These are phyloP conservation scores for Chironomus tentans DNA, from an alignment of 2,888 invertebrate species.

Conservation along the genomic window DNA sequence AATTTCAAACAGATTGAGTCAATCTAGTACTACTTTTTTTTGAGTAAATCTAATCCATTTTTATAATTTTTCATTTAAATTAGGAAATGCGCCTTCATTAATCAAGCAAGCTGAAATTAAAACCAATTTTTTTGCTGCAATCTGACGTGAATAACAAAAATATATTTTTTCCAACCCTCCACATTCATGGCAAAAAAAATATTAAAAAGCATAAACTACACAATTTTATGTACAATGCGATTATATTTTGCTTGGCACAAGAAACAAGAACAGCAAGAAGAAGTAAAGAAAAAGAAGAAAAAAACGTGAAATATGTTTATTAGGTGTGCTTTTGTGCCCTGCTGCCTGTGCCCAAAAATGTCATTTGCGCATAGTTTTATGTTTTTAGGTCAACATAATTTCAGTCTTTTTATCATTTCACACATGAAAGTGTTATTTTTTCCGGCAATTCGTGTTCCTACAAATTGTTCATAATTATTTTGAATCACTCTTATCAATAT, in stretches of 20 bases:
- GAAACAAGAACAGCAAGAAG: not conserved
- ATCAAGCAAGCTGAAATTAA: not conserved
- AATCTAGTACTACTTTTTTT: too few species aligned
- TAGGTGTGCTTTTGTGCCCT: not conserved
- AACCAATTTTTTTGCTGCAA: not conserved
- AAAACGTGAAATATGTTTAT: not conserved
- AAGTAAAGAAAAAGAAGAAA: not conserved
- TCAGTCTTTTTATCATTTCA: not conserved
- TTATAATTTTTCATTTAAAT: too few species aligned
- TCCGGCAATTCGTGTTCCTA: too few species aligned
- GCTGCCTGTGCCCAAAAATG: not conserved
- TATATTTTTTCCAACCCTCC: not conserved
- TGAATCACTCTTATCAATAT: too few species aligned
- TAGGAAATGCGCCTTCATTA: too few species aligned
- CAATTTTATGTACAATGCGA: too few species aligned
- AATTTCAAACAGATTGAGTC: too few species aligned
- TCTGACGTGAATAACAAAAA: not conserved
- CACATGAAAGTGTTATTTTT: not conserved
- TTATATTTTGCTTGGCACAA: too few species aligned
- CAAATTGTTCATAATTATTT: too few species aligned
- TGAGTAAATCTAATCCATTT: too few species aligned
- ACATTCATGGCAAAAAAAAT: not conserved
- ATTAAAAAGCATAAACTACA: too few species aligned
- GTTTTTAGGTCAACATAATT: not conserved
- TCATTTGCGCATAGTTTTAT: constrained; percentile 15